Base-by-base conservation (phyloP, 1,140 invertebrate genomes). In the Agraylea sexmaculata region DNA sequence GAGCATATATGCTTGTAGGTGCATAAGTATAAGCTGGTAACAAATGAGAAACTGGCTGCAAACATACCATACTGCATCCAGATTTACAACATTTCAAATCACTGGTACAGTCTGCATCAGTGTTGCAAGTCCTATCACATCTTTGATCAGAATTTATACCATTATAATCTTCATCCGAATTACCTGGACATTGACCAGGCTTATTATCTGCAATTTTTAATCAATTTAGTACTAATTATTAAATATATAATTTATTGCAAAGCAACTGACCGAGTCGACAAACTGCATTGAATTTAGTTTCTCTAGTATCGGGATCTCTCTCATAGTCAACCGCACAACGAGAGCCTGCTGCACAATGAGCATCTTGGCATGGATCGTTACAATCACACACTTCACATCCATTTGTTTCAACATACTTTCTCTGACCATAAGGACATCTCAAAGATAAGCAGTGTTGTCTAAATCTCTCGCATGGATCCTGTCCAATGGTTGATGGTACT, bases 71-170 rank as follows among this genome's bases (percentile, higher is more conserved):
- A 5, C 78, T 78, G 53, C 88, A 91, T 23, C 80, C 83, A 49
- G 75, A 80, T 35, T 62, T 63, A 55, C 88, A 93, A 60, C 88
- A 92, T 58, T 92, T 92, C 48, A 71, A 68, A 5, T 77, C 73
- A 17, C 71, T 74, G 3, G 69, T 53, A 59, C 88, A 93, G 50
- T 91, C 84, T 0, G 83, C 80, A 58, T 93, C 88, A n/a, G 73
- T 75, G 33, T 70, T 60, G 56, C 88, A 92, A 54, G 86, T 77
- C 11, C 66, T 59, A 7, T 71, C 70, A 54, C 86, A 89, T 32
- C 62, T 56, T 2, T 45, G 43, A 13, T 55, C 55, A 12, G 53
- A 55, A 11, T 44, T 36, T 6, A 17, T 13, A 23, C 30, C 18
- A 11, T 29, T 42, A 40, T 40, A 45, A 29, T 47, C 47, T 35